Evolutionary conservation across 2,888 invertebrate genomes (phyloP), one percentile per base, ranked within the genome.

Genomic region (Eretmocerus hayati): DNA sequence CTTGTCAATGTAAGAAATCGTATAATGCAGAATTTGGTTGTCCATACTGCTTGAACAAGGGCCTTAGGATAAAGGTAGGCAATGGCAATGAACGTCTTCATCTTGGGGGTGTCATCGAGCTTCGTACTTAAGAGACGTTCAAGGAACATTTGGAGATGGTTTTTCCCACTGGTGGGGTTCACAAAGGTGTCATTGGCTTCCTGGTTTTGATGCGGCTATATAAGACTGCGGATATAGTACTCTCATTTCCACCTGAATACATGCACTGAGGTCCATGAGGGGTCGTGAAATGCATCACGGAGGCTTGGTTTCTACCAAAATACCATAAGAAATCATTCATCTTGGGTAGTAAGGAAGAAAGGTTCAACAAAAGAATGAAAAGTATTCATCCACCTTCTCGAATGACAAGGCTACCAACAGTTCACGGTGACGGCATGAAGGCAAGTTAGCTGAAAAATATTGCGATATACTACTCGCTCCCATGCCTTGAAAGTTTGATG

Each of bases 11-110:
- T 23, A 42, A 45, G 13, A 48, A 36, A 6, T 49, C 48, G 31
- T 55, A 33, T 36, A 53, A 53, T 40, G 55, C 51, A 4, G 19
- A 31, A 18, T 49, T 49, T 43, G 56, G 56, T 8, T 56, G 53
- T 32, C 18, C 47, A n/a, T 53, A 43, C 43, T 56, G 53, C 31
- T 39, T 52, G 6, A 42, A 49, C 32, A 21, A 38, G 41, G 51
- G 50, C 9, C 21, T 41, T 35, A 15, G 16, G 38, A 43, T 47
- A 35, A 18, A n/a, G 11, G 36, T 42, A 26, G 47, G 39, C 8
- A 41, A n/a, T 20, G 50, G 53, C 13, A 19, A 33, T 39, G 38
- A 44, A 11, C 36, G 50, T 11, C 42, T 47, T 22, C 50, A 53
- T 30, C n/a, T n/a, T n/a, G n/a, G n/a, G n/a, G n/a, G n/a, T n/a